Evolutionary conservation across 2,797 vertebrate species (phyloP).

Genomic region (Neopelma chrysocephalum): DNA sequence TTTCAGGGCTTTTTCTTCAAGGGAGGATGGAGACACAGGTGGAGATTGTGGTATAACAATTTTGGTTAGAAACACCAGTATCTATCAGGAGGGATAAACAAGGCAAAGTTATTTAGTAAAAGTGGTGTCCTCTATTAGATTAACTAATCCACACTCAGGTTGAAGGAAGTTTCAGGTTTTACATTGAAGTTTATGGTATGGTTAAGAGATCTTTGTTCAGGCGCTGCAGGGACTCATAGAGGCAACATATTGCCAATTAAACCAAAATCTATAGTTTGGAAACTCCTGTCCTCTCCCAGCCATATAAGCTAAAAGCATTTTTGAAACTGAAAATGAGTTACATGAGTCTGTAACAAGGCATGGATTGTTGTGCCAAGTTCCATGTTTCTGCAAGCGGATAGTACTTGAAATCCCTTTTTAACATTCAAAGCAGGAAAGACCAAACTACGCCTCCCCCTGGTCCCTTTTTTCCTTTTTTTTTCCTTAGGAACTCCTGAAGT

Average conservation of each 20-base stretch:
- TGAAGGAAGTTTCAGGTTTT: not conserved
- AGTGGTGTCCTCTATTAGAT: not conserved
- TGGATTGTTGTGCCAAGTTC: not conserved
- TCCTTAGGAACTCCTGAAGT: not conserved
- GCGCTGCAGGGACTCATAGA: accelerated
- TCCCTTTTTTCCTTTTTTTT: accelerated
- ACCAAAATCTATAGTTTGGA: not conserved
- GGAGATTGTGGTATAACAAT: not conserved
- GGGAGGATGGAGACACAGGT: accelerated
- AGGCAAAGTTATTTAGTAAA: not conserved
- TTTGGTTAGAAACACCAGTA: no score
- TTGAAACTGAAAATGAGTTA: not conserved
- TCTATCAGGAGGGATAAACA: not conserved
- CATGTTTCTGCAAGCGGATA: not conserved
- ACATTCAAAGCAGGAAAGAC: not conserved
- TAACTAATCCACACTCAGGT: not conserved
- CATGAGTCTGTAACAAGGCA: not conserved
- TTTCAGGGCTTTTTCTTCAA: not conserved
- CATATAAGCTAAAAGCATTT: not conserved
- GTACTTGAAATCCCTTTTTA: not conserved
- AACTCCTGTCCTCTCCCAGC: not conserved
- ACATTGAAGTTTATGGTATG: not conserved
- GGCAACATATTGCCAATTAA: not conserved
- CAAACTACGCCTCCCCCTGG: not conserved
- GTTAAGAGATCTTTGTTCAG: not conserved